These are phyloP conservation scores for Erebia palarica DNA, from an alignment of 2,888 invertebrate genomes.

Conservation along the genomic window DNA sequence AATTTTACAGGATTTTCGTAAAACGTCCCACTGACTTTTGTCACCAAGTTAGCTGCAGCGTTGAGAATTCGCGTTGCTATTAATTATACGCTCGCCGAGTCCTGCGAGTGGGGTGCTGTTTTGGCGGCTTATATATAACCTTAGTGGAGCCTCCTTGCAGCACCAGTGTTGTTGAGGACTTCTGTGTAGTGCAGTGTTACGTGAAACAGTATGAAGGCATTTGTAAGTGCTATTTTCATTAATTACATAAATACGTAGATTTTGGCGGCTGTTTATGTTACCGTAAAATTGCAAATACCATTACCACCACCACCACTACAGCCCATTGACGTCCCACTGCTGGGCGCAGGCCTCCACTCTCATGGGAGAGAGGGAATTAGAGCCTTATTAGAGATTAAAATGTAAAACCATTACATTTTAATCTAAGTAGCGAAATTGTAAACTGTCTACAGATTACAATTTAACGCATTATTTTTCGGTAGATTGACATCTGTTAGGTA, in stretches of 20 bases:
- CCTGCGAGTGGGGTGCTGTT: slow-evolving; percentile 34
- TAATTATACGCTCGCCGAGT: slow-evolving; percentile 2
- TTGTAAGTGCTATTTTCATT: slow-evolving; percentile 59
- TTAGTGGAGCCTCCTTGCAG: slow-evolving; percentile 5
- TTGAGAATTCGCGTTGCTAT: slow-evolving; percentile 13
- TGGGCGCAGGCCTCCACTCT: too few relatives aligned
- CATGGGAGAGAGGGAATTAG: too few relatives aligned
- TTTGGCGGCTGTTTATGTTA: too few relatives aligned
- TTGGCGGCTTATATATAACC: slow-evolving; percentile 32
- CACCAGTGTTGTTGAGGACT: slow-evolving; percentile 19
- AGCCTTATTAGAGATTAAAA: too few relatives aligned
- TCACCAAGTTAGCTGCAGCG: not conserved
- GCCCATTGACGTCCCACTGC: too few relatives aligned
- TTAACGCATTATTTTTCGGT: too few relatives aligned
- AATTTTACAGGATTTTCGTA: not conserved
- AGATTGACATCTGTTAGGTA: too few relatives aligned
- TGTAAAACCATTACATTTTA: too few relatives aligned
- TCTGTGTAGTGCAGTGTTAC: slow-evolving; percentile 25
- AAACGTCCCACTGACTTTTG: not conserved
- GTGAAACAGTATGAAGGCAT: slow-evolving; percentile 59
- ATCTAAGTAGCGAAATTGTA: too few relatives aligned
- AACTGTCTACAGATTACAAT: too few relatives aligned
- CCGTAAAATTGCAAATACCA: too few relatives aligned
- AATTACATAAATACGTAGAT: not conserved
- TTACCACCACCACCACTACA: too few relatives aligned